A percentile compares a stretch with the other conserved stretches of the same genome.
These are phyloP conservation scores for Thaumetopoea pityocampa DNA, from an alignment of 1,140 invertebrate species.

Conservation along the genomic window DNA sequence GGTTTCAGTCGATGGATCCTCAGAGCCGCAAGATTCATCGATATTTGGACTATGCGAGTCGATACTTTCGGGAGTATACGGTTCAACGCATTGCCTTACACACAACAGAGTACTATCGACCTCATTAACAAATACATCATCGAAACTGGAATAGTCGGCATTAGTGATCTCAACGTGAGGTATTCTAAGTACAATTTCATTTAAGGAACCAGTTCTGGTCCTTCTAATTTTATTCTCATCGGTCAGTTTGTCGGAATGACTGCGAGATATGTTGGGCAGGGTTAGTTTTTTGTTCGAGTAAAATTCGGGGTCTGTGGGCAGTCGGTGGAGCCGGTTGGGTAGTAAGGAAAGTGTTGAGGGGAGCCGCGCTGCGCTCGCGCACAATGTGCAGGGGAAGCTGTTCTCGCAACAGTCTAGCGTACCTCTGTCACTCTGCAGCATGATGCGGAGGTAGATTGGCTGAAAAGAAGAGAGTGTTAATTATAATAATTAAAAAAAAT, in stretches of 20 bases:
- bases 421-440: slow-evolving; percentile 85
- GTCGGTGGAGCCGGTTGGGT: slow-evolving; percentile 38
- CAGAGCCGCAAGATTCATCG: slow-evolving; percentile 53
- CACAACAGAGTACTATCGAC: slow-evolving; percentile 74
- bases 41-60: slow-evolving; percentile 84
- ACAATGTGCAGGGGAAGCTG: slow-evolving; percentile 54
- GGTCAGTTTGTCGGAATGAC: slow-evolving; percentile 33
- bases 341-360: slow-evolving; percentile 48
- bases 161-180: slow-evolving; percentile 76
- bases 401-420: slow-evolving; percentile 81
- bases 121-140: slow-evolving; percentile 75
- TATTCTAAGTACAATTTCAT: slow-evolving; percentile 48
- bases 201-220: slow-evolving; percentile 55
- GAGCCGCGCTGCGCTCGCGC: slow-evolving; percentile 69
- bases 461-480: slow-evolving; percentile 71
- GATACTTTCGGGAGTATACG: slow-evolving; percentile 86
- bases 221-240: slow-evolving; percentile 52
- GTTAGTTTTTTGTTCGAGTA: slow-evolving; percentile 55
- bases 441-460: slow-evolving; percentile 88
- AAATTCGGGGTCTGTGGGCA: slow-evolving; percentile 31
- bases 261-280: slow-evolving; percentile 17
- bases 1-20: slow-evolving; percentile 39
- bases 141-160: slow-evolving; percentile 63
- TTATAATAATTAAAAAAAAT: not conserved
- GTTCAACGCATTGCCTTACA: slow-evolving; percentile 75